phyloP scores from a whole-genome alignment of 2,888 invertebrate genomes.

The Sinhomidia bicolor region DNA sequence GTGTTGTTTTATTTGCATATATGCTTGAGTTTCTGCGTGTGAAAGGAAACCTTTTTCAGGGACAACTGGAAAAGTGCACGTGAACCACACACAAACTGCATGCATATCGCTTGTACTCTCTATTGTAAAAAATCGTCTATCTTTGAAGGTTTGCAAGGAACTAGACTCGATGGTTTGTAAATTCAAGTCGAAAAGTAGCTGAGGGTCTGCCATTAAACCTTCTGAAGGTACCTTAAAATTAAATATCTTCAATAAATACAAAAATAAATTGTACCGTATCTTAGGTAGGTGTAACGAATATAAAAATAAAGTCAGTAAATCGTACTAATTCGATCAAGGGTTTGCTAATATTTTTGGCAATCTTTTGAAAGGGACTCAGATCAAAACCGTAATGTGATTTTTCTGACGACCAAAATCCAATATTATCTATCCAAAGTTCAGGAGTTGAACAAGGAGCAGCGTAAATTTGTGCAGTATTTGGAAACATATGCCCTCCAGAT shows the following conservation, averaged over 20 bases:
- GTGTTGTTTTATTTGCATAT: too few species aligned
- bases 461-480: conserved; percentile 88
- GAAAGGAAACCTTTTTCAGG: too few species aligned
- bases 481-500: conserved; percentile 88
- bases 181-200: conserved; percentile 87
- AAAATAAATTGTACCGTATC: too few species aligned
- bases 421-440: conserved; percentile 78
- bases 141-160: conserved; percentile 85
- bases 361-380: conserved; percentile 86
- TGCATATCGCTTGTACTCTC: conserved; percentile 84
- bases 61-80: conserved; percentile 86
- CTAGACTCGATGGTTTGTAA: conserved; percentile 85
- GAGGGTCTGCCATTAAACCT: conserved; percentile 86
- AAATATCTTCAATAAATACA: background rate
- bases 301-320: background rate
- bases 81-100: conserved; percentile 90
- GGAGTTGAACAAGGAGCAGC: conserved; percentile 84
- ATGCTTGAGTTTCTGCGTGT: too few species aligned
- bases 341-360: conserved; percentile 86
- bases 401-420: conserved; percentile 88
- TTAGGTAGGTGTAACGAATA: too few species aligned
- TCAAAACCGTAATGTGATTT: conserved; percentile 88
- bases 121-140: conserved; percentile 85
- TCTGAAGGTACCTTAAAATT: conserved; percentile 81
- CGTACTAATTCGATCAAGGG: conserved; percentile 86